Evolutionary conservation across 2,888 invertebrate genomes (phyloP), one percentile per base, ranked within the genome.

Genomic region (Pandemis corylana): DNA sequence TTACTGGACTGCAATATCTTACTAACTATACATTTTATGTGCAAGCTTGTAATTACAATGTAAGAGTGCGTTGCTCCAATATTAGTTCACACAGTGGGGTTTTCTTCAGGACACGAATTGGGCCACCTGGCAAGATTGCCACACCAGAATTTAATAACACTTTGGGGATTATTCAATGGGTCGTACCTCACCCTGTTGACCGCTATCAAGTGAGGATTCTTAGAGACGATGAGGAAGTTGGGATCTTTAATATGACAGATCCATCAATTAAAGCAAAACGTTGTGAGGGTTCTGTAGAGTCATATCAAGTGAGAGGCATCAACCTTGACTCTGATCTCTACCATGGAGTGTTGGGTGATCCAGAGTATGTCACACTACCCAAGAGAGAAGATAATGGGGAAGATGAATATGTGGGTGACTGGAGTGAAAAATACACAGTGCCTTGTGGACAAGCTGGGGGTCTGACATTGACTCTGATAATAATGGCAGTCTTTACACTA

Each of bases 1-100:
- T 66, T 5, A 61, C 51, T 61, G 85, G 85, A 7, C 91, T 97
- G 53, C 87, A 90, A 56, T 95, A 96, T 73, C 97, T 95, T 81
- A 95, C 95, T 0, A 95, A 95, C 75, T 98, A 98, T 86, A 95
- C 95, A 67, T 95, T 98, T 36, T 94, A 95, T 72, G 95, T 98
- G 0, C 91, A 94, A 63, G 98, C 98, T 0, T 97, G 97, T 82
- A 98, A 93, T 64, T 73, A 49, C 81, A 84, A 84, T 76, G 90
- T 87, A 28, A 91, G 97, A 0, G 90, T 94, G 0, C 88, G 93
- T 59, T 97, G 96, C 83, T 97, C 98, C 2, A 85, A 92, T 42
- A 86, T 89, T 10, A 84, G 82, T 69, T 84, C 85, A 53, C 95
- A 95, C 67, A 89, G 92, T 78, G 90, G 93, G 0, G 89, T 96